Base-by-base conservation (phyloP, 2,797 vertebrate species). In the Myotis findleyi region DNA sequence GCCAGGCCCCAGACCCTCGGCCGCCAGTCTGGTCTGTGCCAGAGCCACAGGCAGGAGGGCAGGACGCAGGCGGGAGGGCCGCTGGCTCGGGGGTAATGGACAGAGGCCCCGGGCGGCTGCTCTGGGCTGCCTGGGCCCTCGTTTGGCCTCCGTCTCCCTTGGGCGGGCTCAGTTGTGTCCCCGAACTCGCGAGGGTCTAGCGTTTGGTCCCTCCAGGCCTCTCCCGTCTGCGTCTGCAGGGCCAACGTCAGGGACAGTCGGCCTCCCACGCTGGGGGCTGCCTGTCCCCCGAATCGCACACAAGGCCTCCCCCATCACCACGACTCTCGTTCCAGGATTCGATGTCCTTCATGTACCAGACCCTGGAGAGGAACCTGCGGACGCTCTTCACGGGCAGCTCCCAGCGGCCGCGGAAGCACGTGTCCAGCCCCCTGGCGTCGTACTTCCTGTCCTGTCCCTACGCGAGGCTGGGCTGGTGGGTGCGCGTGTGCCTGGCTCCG, bases 391-490 rank as follows among this genome's bases (percentile, higher is more conserved):
- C 6, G 36, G 69, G 87, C 44, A 4, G 82, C 59, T 71, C 93
- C 49, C 91, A 36, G 4, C 57, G 75, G 20, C 68, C 96, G 1
- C 90, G 93, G 66, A 98, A 98, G 18, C 84, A 98, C 0, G 47
- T 98, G 44, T 97, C 97, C 51, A 97, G 95, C 4, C 98, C 98
- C 73, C 6, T 68, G 47, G 98, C 98, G 14, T 98, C 98, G 0
- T 99, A 99, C 96, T 98, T 97, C 97, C 47, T 98, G 87, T 96
- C 97, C 6, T 72, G 95, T 21, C 96, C 98, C 27, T 98, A 99
- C 47, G 97, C 98, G 1, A 98, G 98, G 49, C 98, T 99, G 77
- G 98, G 98, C 47, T 98, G 98, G 98, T 99, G 97, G 20, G 98
- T 98, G 33, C 4, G 4, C 0, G 3, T n/a, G 38, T 41, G 25